phyloP scores from a whole-genome alignment of 2,888 invertebrate genomes.

The Ophion slaviceki region DNA sequence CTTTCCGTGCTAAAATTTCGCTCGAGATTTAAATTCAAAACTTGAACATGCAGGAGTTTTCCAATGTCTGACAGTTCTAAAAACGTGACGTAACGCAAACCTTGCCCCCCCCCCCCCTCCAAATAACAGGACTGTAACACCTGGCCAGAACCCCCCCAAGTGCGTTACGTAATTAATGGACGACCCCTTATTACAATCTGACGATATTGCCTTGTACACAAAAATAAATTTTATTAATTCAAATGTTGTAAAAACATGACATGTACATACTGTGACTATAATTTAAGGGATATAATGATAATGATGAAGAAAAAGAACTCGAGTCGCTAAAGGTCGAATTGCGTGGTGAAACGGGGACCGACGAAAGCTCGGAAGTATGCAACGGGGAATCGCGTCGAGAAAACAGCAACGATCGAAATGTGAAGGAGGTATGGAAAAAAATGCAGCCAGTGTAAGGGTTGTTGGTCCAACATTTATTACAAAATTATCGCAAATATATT shows the following conservation, averaged over 20 bases:
- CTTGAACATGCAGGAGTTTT: too few relatives aligned
- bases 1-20: too few relatives aligned
- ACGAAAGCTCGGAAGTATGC: slow-evolving; percentile 5
- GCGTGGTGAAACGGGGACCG: slow-evolving; percentile 14
- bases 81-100: slow-evolving; percentile 9
- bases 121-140: too few relatives aligned
- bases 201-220: slow-evolving; percentile 11
- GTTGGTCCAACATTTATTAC: slow-evolving; percentile 21
- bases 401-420: slow-evolving; percentile 22
- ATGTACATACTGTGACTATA: slow-evolving; percentile 25
- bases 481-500: slow-evolving; percentile 34
- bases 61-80: too few relatives aligned
- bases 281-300: slow-evolving; percentile 24
- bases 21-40: too few relatives aligned
- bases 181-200: slow-evolving; percentile 1
- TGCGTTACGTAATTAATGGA: neutral
- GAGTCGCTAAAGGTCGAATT: neutral
- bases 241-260: slow-evolving; percentile 1
- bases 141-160: too few relatives aligned
- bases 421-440: slow-evolving; percentile 26
- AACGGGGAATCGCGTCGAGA: slow-evolving; percentile 21
- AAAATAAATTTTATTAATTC: slow-evolving; percentile 7
- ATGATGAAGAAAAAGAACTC: slow-evolving; percentile 14
- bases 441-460: slow-evolving; percentile 24
- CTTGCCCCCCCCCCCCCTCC: too few relatives aligned